These are phyloP conservation scores for Acomys russatus DNA, from an alignment of 2,797 vertebrate genomes.

Conservation along the genomic window DNA sequence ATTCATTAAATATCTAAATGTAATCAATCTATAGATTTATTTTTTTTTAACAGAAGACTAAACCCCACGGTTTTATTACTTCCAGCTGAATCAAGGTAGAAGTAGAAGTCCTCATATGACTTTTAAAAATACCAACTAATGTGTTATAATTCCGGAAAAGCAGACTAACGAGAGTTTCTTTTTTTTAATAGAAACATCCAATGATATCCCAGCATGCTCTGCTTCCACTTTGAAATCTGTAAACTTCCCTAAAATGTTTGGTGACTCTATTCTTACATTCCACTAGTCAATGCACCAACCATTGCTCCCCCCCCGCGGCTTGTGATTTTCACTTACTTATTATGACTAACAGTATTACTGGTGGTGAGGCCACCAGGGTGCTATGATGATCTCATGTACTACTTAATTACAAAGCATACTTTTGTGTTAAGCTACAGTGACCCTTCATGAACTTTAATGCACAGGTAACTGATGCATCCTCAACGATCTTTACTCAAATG, in stretches of 20 bases:
- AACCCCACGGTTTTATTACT: constrained; percentile 16
- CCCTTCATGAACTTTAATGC: constrained; percentile 13
- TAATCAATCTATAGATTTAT: not conserved
- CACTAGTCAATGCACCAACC: not conserved
- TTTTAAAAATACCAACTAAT: constrained; percentile 50
- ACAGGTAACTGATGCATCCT: not conserved
- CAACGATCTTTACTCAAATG: not conserved
- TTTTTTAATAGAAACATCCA: not conserved
- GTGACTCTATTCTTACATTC: not conserved
- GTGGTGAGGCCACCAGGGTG: not conserved
- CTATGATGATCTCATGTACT: not conserved
- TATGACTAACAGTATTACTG: not conserved
- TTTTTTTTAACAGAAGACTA: not conserved
- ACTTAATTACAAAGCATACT: constrained; percentile 20
- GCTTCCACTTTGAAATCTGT: not conserved
- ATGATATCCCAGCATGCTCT: not conserved
- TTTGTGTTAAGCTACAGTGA: constrained; percentile 30
- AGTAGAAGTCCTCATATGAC: constrained; percentile 7
- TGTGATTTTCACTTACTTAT: not conserved
- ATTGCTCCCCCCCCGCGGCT: rapidly evolving
- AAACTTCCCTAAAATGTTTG: not conserved
- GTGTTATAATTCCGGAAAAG: constrained; percentile 9
- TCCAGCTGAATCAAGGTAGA: not conserved
- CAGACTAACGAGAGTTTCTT: not conserved
- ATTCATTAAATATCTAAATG: constrained; percentile 36